These are phyloP conservation scores for Homalodisca vitripennis DNA, from an alignment of 1,140 invertebrate species.

Conservation along the genomic window DNA sequence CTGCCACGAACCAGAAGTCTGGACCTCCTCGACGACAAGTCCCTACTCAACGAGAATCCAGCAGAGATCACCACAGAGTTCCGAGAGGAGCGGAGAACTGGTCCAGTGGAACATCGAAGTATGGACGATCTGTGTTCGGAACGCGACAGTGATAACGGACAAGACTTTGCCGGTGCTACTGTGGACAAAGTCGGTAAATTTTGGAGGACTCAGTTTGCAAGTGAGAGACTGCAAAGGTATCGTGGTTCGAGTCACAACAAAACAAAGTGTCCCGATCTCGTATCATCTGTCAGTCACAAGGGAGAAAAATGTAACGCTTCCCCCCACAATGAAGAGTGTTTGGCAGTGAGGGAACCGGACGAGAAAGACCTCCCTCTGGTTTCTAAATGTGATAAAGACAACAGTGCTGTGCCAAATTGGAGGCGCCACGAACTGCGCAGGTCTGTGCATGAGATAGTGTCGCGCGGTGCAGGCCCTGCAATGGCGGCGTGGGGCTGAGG, in stretches of 20 bases:
- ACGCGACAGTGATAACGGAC: conserved; percentile 1
- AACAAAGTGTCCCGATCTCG: conserved; percentile 29
- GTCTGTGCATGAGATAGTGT: conserved; percentile 59
- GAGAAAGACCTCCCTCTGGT: background rate
- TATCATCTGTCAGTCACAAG: conserved; percentile 16
- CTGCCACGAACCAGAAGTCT: conserved; percentile 62
- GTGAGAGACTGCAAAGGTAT: background rate
- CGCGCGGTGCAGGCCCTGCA: conserved; percentile 51
- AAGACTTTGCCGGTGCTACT: background rate
- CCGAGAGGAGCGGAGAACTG: background rate
- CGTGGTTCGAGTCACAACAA: background rate
- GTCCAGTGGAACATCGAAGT: conserved; percentile 18
- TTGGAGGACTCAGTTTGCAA: conserved; percentile 26
- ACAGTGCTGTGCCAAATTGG: conserved; percentile 38
- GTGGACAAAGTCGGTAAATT: conserved; percentile 16
- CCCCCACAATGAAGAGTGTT: background rate
- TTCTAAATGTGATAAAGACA: conserved; percentile 15
- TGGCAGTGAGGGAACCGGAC: background rate
- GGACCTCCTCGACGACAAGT: conserved; percentile 50
- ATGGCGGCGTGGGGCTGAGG: background rate
- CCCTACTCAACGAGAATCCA: background rate
- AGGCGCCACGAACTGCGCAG: conserved; percentile 46
- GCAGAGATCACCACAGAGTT: background rate
- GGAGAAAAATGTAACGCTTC: background rate
- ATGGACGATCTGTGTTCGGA: conserved; percentile 17